A percentile compares a stretch with the other conserved stretches of the same genome.
Conservation (phyloP, 2,113 vertebrate species). For the Labrus mixtus region DNA sequence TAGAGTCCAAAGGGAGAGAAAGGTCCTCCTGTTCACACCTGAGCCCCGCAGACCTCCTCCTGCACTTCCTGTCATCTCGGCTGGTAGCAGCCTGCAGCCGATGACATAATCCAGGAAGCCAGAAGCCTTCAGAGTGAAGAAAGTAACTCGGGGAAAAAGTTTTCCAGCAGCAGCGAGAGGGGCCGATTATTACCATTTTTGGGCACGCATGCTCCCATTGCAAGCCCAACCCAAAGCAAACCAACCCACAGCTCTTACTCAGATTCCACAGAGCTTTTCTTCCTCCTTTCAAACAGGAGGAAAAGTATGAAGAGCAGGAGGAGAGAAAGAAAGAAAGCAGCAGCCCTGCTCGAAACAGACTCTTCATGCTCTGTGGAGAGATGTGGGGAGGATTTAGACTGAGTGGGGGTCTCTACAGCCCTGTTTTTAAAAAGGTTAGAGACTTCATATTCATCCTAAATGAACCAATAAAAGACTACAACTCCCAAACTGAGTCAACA, state of each 20-base stretch:
- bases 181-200: conserved; percentile 89
- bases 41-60: conserved; percentile 48
- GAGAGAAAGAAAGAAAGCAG: conserved; percentile 3
- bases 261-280: conserved; percentile 79
- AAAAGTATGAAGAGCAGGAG: conserved; percentile 55
- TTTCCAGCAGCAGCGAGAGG: conserved; percentile 83
- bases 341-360: conserved; percentile 56
- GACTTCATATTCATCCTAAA: neutral
- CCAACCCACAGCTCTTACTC: conserved; percentile 84
- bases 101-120: conserved; percentile 85
- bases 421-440: neutral
- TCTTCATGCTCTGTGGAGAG: conserved; percentile 53
- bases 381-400: conserved; percentile 33
- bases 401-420: neutral
- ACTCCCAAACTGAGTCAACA: neutral
- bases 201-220: conserved; percentile 84
- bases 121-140: conserved; percentile 65
- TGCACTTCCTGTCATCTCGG: conserved; percentile 27
- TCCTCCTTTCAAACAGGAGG: conserved; percentile 58
- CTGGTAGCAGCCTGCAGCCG: conserved; percentile 75
- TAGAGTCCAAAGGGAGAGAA: too few species aligned
- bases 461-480: neutral
- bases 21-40: conserved; percentile 55
- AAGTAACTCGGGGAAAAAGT: conserved; percentile 75
- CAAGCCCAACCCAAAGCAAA: conserved; percentile 86